A percentile compares a stretch with the other conserved stretches of the same genome.
These are phyloP conservation scores for Leiothrix lutea DNA, from an alignment of 2,113 vertebrate genomes.

Conservation along the genomic window DNA sequence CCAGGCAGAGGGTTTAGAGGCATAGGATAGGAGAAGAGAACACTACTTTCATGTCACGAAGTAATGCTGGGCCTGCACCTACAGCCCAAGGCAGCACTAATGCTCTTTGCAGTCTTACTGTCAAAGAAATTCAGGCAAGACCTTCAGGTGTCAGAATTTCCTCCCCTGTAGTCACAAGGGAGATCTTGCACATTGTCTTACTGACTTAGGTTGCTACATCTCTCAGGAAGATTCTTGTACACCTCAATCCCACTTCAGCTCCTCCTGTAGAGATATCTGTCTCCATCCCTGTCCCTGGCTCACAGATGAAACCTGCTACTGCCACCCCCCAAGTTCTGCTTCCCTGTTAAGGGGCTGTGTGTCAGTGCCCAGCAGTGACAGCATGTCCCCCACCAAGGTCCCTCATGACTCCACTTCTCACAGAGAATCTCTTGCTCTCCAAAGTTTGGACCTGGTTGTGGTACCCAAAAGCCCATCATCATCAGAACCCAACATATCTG, in stretches of 20 bases:
- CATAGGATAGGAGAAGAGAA: neutral
- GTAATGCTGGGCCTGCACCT: neutral
- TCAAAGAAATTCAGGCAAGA: neutral
- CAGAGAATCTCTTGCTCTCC: neutral
- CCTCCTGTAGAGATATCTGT: neutral
- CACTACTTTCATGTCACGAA: neutral
- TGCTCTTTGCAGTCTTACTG: neutral
- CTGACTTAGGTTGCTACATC: neutral
- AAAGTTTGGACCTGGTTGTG: neutral
- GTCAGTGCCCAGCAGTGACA: neutral
- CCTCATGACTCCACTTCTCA: accelerated
- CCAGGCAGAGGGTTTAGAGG: neutral
- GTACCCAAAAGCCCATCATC: neutral
- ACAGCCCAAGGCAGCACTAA: neutral
- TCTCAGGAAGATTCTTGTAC: neutral
- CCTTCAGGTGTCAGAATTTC: neutral
- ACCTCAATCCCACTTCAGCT: neutral
- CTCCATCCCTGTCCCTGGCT: neutral
- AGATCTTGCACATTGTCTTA: neutral
- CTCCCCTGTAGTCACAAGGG: too few species aligned
- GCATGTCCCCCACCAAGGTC: neutral
- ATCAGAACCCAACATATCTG: neutral
- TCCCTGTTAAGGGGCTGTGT: neutral
- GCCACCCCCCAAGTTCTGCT: neutral
- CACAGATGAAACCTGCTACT: neutral